Base-by-base conservation (phyloP, 1,140 invertebrate genomes). In the Thaumatotibia leucotreta region DNA sequence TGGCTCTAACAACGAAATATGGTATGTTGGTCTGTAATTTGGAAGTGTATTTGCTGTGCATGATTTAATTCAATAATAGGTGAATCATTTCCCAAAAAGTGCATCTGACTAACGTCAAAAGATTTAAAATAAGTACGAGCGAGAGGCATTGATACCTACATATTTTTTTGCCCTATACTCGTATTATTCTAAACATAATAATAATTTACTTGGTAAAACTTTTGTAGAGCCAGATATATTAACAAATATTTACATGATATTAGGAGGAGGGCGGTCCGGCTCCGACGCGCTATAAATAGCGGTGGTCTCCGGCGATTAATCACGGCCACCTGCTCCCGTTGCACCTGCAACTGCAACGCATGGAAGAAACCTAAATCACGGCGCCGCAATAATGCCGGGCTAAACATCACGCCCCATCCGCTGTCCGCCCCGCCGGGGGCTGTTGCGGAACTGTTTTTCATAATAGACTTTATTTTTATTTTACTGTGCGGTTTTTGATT, bases 261-360 rank as follows among this genome's bases (percentile, higher is more conserved):
- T 27, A 58, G 23, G 24, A 70, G 69, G 66, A 70, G 72, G 69
- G 68, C 65, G 73, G 72, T 65, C 70, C 69, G 76, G 70, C 68
- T 74, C 76, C 73, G 76, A 74, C 75, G 76, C 67, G 75, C 75
- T 79, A 82, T 85, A 85, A 85, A 85, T 85, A 82, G 80, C 67
- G 72, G 73, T 63, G 52, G 62, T 74, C 75, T 75, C 66, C 69
- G 72, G 68, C 75, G 73, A 81, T 86, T 83, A 82, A 86, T 86
- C 83, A 81, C 70, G 72, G 45, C 70, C 66, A 67, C 77, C 80
- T 82, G 79, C 81, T 82, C 63, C 54, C 62, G 52, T 66, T 45
- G 39, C 67, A 73, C 75, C 72, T 77, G 71, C 68, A 74, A 74
- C 68, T 68, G 62, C 54, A 45, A 72, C 66, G 69, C 66, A 52